Evolutionary conservation across 2,888 invertebrate species (phyloP).

Genomic region (Hypselothyrea guttata): DNA sequence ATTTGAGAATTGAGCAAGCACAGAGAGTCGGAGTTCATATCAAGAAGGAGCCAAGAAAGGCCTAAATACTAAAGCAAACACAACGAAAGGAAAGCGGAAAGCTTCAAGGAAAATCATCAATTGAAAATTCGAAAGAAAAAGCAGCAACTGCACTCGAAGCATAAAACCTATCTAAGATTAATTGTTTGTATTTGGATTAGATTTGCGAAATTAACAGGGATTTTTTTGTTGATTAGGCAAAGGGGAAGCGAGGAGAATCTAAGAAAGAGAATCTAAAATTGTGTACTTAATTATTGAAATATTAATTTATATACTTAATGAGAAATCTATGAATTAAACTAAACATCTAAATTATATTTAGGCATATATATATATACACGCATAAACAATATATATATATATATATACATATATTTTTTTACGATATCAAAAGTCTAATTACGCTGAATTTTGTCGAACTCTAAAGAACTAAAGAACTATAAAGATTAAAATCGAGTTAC

Average conservation of each 20-base stretch:
- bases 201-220: conserved; percentile 62
- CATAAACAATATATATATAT: no score
- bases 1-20: background rate
- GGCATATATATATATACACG: no score
- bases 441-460: conserved; percentile 68
- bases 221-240: no score
- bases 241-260: no score
- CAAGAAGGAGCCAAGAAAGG: conserved; percentile 38
- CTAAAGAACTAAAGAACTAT: background rate
- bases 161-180: conserved; percentile 23
- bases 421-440: conserved; percentile 37
- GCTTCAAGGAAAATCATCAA: conserved; percentile 27
- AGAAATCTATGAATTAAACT: conserved; percentile 33
- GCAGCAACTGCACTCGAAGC: conserved; percentile 15
- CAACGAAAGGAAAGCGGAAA: conserved; percentile 33
- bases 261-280: conserved; percentile 54
- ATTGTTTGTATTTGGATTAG: conserved; percentile 17
- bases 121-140: conserved; percentile 11
- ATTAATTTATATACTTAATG: conserved; percentile 30
- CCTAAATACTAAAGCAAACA: conserved; percentile 2
- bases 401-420: conserved; percentile 57
- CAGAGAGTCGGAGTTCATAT: conserved; percentile 56
- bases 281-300: conserved; percentile 62
- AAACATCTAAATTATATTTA: conserved; percentile 59
- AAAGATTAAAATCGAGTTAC: conserved; percentile 50